Evolutionary conservation across 2,888 invertebrate genomes (phyloP).

Genomic region (Pollenia griseotomentosa): DNA sequence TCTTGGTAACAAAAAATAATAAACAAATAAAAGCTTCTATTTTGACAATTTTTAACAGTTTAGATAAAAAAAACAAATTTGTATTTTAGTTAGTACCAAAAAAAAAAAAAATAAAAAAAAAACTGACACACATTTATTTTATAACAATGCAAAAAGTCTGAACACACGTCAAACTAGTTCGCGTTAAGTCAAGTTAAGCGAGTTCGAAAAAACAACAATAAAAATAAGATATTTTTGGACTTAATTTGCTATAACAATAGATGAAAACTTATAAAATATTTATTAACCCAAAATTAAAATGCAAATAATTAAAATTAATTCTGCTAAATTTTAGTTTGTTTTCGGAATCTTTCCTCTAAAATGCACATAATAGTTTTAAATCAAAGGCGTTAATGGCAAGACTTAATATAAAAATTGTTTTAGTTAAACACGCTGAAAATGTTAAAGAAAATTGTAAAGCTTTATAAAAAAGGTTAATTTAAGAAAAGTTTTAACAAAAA

Average conservation of each 20-base stretch:
- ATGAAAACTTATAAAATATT: constrained; percentile 17
- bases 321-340: not conserved
- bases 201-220: constrained; percentile 11
- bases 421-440: constrained; percentile 73
- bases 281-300: constrained; percentile 1
- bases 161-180: constrained; percentile 1
- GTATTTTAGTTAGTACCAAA: not conserved
- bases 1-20: constrained; percentile 57
- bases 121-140: constrained; percentile 24
- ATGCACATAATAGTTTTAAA: constrained; percentile 64
- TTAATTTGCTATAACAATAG: constrained; percentile 22
- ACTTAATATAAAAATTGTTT: constrained; percentile 79
- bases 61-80: constrained; percentile 44
- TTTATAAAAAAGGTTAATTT: constrained; percentile 30
- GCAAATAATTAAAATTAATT: constrained; percentile 19
- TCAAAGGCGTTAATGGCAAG: constrained; percentile 78
- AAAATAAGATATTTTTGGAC: constrained; percentile 34
- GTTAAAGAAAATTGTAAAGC: constrained; percentile 68
- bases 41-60: constrained; percentile 20
- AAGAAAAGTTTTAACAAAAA: not conserved
- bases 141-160: not conserved
- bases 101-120: not conserved
- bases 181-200: constrained; percentile 42
- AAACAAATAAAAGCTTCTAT: constrained; percentile 50
- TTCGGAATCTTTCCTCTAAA: constrained; percentile 15